Conservation (phyloP, 2,888 invertebrate species). For the Abrostola triplasia region DNA sequence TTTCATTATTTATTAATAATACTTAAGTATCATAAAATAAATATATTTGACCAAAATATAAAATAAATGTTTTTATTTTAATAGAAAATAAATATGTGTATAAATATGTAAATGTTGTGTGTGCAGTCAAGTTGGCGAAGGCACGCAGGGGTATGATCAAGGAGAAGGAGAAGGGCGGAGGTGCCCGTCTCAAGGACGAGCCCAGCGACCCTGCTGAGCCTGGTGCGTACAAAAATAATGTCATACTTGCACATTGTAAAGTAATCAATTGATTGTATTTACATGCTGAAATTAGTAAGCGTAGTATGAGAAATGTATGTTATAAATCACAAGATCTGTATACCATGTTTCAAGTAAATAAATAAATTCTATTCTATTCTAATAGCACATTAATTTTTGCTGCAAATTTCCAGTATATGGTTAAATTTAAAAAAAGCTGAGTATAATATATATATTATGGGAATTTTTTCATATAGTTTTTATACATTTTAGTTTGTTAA, state of each 20-base stretch:
- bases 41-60: constrained; percentile 2
- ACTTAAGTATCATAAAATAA: background rate
- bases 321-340: no score
- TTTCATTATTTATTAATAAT: constrained; percentile 3
- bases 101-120: constrained; percentile 42
- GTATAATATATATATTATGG: no score
- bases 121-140: constrained; percentile 89
- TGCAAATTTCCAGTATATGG: no score
- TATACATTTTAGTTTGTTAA: no score
- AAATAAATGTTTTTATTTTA: background rate
- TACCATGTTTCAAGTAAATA: no score
- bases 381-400: no score
- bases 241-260: background rate
- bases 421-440: no score
- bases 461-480: no score
- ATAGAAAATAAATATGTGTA: background rate
- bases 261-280: no score
- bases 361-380: no score
- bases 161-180: constrained; percentile 88
- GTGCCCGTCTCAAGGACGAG: constrained; percentile 86
- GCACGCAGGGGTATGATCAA: constrained; percentile 89
- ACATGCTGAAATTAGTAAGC: no score
- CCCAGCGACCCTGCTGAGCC: constrained; percentile 86
- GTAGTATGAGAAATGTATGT: no score
- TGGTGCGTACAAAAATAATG: constrained; percentile 67